Evolutionary conservation across 2,797 vertebrate genomes (phyloP).

Genomic region (Macroramphosus scolopax): DNA sequence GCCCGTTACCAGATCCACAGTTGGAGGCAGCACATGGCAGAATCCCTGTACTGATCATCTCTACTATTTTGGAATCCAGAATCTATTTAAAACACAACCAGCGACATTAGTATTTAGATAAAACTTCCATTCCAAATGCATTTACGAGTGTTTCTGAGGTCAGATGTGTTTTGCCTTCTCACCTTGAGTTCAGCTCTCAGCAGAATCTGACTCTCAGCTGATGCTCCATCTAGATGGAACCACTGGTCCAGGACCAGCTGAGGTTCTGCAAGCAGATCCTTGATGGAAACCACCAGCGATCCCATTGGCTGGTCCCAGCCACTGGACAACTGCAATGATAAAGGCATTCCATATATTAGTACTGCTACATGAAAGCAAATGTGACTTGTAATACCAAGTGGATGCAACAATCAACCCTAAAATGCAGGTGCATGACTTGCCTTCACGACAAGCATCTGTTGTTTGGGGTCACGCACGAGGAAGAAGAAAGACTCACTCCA

Average conservation of each 20-base stretch:
- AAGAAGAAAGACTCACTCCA: slow-evolving; percentile 88
- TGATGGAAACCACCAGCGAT: slow-evolving; percentile 79
- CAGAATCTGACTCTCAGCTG: slow-evolving; percentile 78
- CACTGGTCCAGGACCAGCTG: slow-evolving; percentile 83
- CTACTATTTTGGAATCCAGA: slow-evolving; percentile 75
- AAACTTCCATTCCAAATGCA: no score
- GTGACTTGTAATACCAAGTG: no score
- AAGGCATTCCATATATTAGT: background rate
- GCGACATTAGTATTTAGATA: background rate
- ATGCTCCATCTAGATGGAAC: slow-evolving; percentile 78
- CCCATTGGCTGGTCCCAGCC: slow-evolving; percentile 80
- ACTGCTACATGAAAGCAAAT: background rate
- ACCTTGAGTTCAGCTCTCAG: slow-evolving; percentile 87
- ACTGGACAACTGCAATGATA: slow-evolving; percentile 59
- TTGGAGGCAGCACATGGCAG: slow-evolving; percentile 62
- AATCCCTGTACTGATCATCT: slow-evolving; percentile 60
- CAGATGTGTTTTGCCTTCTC: background rate
- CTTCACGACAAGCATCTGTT: slow-evolving; percentile 84
- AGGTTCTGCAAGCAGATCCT: slow-evolving; percentile 78
- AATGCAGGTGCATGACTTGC: slow-evolving; percentile 51
- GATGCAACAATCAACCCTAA: no score
- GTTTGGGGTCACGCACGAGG: slow-evolving; percentile 81
- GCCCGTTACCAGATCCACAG: slow-evolving; percentile 50
- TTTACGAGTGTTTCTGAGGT: no score
- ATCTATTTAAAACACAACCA: slow-evolving; percentile 53